Conservation (phyloP, 2,888 invertebrate species). For the Hirudinaria manillensis region DNA sequence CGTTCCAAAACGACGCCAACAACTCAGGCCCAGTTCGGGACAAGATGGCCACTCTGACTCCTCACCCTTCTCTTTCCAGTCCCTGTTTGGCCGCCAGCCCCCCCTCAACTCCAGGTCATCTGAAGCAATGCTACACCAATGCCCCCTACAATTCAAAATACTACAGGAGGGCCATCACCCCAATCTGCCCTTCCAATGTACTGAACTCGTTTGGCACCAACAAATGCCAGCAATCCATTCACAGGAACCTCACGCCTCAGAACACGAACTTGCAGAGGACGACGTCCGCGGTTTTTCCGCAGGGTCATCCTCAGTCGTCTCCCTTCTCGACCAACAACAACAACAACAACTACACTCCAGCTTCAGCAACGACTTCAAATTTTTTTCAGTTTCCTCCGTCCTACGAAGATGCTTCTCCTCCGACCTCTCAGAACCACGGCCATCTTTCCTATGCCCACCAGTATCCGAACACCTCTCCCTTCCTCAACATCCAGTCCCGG, state of each 20-base stretch:
- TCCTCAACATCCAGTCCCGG: slow-evolving; percentile 28
- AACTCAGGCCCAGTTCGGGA: not conserved
- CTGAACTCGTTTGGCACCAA: slow-evolving; percentile 12
- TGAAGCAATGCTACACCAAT: not conserved
- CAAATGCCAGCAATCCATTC: slow-evolving; percentile 23
- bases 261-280: slow-evolving; percentile 14
- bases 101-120: slow-evolving; percentile 15
- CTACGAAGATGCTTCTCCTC: slow-evolving; percentile 10
- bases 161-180: slow-evolving; percentile 8
- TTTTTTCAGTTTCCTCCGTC: slow-evolving; percentile 29
- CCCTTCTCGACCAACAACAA: slow-evolving; percentile 26
- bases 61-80: slow-evolving; percentile 10
- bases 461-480: slow-evolving; percentile 18
- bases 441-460: not conserved
- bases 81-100: slow-evolving; percentile 9
- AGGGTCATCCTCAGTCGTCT: slow-evolving; percentile 21
- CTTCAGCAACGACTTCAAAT: slow-evolving; percentile 55
- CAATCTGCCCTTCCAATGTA: not conserved
- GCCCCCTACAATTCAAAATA: not conserved
- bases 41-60: not conserved
- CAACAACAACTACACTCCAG: slow-evolving; percentile 51
- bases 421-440: not conserved
- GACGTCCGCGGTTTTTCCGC: slow-evolving; percentile 11
- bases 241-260: slow-evolving; percentile 12
- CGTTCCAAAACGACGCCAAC: not conserved